Conservation (phyloP, 2,888 invertebrate genomes). For the Antheraea assamensis region DNA sequence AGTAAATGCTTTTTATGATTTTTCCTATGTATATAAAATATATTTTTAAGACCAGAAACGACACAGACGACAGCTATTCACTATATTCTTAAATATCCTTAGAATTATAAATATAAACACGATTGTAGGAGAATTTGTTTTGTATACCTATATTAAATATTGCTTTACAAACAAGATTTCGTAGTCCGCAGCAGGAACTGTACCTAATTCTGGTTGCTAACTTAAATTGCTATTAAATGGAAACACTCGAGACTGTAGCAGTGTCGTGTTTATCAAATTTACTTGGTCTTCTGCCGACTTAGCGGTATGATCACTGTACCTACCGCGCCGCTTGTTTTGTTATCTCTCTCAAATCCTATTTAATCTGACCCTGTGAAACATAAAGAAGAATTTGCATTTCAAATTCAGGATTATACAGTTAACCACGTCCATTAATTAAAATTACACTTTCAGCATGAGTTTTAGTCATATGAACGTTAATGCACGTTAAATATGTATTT, state of each 20-base stretch:
- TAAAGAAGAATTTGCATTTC: constrained; percentile 43
- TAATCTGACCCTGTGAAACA: constrained; percentile 43
- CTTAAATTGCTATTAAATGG: constrained; percentile 22
- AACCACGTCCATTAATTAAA: constrained; percentile 33
- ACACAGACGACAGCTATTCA: too few relatives aligned
- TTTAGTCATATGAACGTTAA: background rate
- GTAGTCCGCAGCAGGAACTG: background rate
- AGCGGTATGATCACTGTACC: constrained; percentile 42
- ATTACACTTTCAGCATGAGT: constrained; percentile 15
- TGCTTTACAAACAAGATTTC: background rate
- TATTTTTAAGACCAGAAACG: too few relatives aligned
- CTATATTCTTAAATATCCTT: background rate
- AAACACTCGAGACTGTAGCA: constrained; percentile 16
- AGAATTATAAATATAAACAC: background rate
- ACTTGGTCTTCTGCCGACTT: constrained; percentile 38
- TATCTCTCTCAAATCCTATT: constrained; percentile 47
- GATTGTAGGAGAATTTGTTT: background rate
- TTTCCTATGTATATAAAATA: too few relatives aligned
- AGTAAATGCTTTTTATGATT: too few relatives aligned
- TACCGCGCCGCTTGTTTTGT: constrained; percentile 33
- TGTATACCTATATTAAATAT: background rate
- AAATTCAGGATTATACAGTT: constrained; percentile 42
- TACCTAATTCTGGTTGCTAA: background rate
- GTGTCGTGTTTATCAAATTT: constrained; percentile 22
- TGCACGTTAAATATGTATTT: background rate